Base-by-base conservation (phyloP, 2,113 vertebrate species). In the Cyprinodon brontotheroides region DNA sequence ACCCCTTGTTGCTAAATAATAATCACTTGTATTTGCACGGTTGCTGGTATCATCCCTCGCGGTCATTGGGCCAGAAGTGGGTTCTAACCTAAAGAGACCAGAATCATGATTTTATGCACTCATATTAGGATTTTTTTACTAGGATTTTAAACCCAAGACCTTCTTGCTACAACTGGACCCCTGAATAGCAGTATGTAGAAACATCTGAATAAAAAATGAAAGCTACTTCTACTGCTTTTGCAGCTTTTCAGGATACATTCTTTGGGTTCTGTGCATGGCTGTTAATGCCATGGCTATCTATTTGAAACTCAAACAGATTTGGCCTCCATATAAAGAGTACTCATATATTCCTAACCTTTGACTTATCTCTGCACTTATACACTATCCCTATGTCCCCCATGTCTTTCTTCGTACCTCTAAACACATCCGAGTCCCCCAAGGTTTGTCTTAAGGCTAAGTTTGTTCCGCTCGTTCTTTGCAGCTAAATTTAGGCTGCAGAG, bases 401-500 rank as follows among this genome's bases (percentile, higher is more conserved):
- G 20, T 78, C 36, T 81, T 78, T 77, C 71, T 78, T 73, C 43
- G 48, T 61, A 69, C 41, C 77, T 65, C 68, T 84, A 88, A 86
- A 82, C 81, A 67, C 75, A 76, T 75, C 12, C 17, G 66, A 72
- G 83, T 81, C 85, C 82, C 84, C 68, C 81, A 88, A 86, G 87
- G 85, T 89, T 89, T 91, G 43, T 91, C 77, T 90, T 79, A 90
- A 87, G 87, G 88, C 91, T 68, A 66, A 77, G 71, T 83, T 78
- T 80, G 78, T 84, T 86, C 81, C 82, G 64, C 70, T 77, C 64
- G 36, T 72, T 83, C 88, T 90, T 41, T 43, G 79, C 89, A 84
- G 73, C 95, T 97, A 98, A 96, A 96, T 96, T 96, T 98, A 97
- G 94, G 83, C 13, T 1, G 82, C 89, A 91, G 93, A 95, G 94